Conservation (phyloP, 2,888 invertebrate genomes). For the Luperina testacea region DNA sequence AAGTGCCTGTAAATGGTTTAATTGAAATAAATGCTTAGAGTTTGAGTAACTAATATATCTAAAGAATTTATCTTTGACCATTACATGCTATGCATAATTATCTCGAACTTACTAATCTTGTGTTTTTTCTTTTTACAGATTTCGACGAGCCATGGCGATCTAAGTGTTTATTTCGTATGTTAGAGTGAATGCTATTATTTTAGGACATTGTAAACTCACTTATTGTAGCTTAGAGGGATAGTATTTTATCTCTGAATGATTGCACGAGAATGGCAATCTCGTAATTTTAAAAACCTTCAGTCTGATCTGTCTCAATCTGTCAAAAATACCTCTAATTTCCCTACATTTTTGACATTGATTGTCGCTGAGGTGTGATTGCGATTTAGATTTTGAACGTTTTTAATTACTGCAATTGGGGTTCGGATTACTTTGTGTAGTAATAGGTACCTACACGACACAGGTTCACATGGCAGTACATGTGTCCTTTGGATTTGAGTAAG, state of each 20-base stretch:
- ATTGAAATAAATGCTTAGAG: too few species aligned
- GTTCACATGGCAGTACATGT: neutral
- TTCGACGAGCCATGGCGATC: constrained; percentile 3
- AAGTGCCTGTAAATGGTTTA: too few species aligned
- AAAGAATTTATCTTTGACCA: constrained; percentile 7
- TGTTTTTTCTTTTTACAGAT: constrained; percentile 41
- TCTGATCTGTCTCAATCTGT: neutral
- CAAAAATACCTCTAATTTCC: neutral
- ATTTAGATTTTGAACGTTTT: neutral
- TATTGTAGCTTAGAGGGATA: constrained; percentile 22
- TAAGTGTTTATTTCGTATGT: constrained; percentile 46
- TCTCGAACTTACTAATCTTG: constrained; percentile 9
- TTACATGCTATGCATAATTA: constrained; percentile 3
- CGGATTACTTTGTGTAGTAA: constrained; percentile 30
- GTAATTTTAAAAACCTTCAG: neutral
- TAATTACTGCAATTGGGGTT: neutral
- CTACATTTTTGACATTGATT: neutral
- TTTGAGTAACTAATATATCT: neutral
- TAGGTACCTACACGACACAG: neutral
- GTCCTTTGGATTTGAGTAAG: constrained; percentile 7
- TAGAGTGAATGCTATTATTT: constrained; percentile 60
- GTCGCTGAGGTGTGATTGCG: neutral
- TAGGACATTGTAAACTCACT: constrained; percentile 47
- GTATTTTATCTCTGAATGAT: neutral
- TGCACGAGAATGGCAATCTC: neutral